Base-by-base conservation (phyloP, 2,797 vertebrate genomes). In the Cryptoprocta ferox region DNA sequence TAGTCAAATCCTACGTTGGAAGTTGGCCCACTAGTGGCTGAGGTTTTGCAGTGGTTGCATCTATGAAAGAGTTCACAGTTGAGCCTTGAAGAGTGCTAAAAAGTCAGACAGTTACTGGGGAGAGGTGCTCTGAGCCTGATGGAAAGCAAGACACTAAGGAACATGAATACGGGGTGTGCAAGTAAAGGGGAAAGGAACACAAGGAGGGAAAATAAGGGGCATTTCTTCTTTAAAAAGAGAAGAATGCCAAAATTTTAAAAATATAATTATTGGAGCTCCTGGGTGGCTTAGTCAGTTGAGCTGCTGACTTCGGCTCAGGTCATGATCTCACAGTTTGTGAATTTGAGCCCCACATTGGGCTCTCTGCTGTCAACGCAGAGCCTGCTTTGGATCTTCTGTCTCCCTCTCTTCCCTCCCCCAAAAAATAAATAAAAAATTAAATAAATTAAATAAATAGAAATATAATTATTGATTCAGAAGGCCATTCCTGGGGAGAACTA, bases 381-480 rank as follows among this genome's bases (percentile, higher is more conserved):
- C 56, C 21, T 59, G 21, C 56, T 59, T 59, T 59, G 56, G 56
- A 59, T 24, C 3, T 7, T 24, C 56, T 10, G 56, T 59, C 21
- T 59, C 8, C 21, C 15, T 56, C 53, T 59, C 8, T 59, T 56
- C 56, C 56, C 19, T 15, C 18, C 50, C 3, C 50, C 12, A 15
- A 16, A 53, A 53, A 53, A 53, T 56, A 24, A 56, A 65, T 65
- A 35, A 68, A 15, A 68, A 68, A 35, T 68, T 63, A 26, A 26
- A 63, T 48, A 32, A n/a, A n/a, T 66, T 66, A 66, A 66, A 35
- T 68, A 68, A 2, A 68, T 68, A 68, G 56, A 3, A 48, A 19
- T 30, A 35, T 24, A 91, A 48, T 89, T 65, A 59, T 82, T 76
- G 81, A 91, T 63, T 95, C 76, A 90, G 71, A 86, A 90, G 32